Base-by-base conservation (phyloP, 1,140 invertebrate species). In the Drosophila neocordata region DNA sequence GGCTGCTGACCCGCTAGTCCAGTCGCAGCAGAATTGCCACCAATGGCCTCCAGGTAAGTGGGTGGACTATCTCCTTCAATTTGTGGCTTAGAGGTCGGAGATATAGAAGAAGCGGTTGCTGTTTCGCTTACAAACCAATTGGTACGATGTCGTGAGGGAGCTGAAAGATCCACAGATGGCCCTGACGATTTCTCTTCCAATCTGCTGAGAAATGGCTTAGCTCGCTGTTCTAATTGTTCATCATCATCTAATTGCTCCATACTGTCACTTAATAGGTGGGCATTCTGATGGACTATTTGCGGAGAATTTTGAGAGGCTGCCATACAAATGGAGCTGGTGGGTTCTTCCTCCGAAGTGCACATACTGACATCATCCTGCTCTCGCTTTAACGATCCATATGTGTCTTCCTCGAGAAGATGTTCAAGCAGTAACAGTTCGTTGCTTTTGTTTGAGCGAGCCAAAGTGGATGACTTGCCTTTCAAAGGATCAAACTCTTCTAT, bases 401-500 rank as follows among this genome's bases (percentile, higher is more conserved):
- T 91, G 31, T 91, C 91, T 65, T 92, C 91, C 67, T 90, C 83
- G 8, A 92, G 77, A 37, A 92, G 65, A 68, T 89, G 81, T 58
- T 92, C 91, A 13, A 92, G 74, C 22, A 92, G 64, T 56, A 91
- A 62, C 31, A 92, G 60, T 57, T 92, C 80, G 66, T 92, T 92
- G 55, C 90, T 91, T 56, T 91, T 91, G 63, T 89, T 83, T n/a
- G 72, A 87, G 6, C 68, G 62, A 5, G 62, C 44, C 15, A 91
- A 18, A 0, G 87, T 91, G 7, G 84, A 73, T 12, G 71, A 69
- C 35, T 82, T 88, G 31, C 74, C 57, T 8, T 31, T 64, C 7
- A 92, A 53, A n/a, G 91, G 91, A 75, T 92, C 91, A 20, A 92
- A 92, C 69, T 92, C 91, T 48, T 91, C 61, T 3, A 92, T 82